Conservation (phyloP, 1,140 invertebrate species). For the Zaprionus ornatus region DNA sequence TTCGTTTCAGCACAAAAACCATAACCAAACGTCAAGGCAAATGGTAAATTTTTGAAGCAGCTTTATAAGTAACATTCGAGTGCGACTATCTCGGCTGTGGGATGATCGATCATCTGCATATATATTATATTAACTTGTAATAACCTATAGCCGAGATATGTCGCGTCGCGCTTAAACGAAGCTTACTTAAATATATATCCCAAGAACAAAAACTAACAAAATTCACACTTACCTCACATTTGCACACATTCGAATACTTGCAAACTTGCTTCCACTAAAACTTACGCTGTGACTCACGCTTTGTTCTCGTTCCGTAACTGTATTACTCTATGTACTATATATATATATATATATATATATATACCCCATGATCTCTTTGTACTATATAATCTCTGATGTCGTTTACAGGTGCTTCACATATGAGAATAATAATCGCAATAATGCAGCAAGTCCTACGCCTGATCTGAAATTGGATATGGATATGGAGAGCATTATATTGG, state of each 20-base stretch:
- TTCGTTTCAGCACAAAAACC: constrained; percentile 92
- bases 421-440: constrained; percentile 87
- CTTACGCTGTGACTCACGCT: constrained; percentile 56
- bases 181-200: constrained; percentile 31
- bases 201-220: constrained; percentile 35
- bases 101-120: neutral
- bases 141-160: constrained; percentile 11
- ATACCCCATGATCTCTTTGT: neutral
- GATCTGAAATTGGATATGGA: constrained; percentile 81
- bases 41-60: constrained; percentile 85
- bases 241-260: constrained; percentile 51
- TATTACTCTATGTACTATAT: constrained; percentile 4
- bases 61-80: constrained; percentile 58
- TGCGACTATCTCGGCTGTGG: constrained; percentile 31
- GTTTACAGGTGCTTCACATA: constrained; percentile 89
- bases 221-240: constrained; percentile 47
- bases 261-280: constrained; percentile 70
- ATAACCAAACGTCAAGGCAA: constrained; percentile 92
- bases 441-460: constrained; percentile 76
- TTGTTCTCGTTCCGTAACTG: constrained; percentile 19
- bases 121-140: neutral
- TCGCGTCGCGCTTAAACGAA: constrained; percentile 25
- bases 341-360: constrained; percentile 1
- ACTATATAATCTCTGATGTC: neutral
- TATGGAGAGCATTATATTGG: constrained; percentile 67